Evolutionary conservation across 2,113 vertebrate species (phyloP).

Genomic region (Campylomormyrus numenius): DNA sequence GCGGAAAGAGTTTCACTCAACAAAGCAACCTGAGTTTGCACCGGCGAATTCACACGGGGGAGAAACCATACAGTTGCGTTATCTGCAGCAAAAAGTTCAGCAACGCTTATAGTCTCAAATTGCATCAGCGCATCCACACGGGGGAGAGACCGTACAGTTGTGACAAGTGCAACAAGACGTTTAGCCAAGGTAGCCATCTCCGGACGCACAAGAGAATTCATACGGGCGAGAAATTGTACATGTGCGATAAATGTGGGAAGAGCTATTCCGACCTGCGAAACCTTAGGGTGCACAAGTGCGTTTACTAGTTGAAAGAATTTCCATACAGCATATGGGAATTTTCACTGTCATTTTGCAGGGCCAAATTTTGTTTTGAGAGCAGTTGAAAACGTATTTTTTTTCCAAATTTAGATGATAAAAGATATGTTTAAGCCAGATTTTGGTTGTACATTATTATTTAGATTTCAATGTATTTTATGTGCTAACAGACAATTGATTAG

Average conservation of each 20-base stretch:
- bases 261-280: slow-evolving; percentile 17
- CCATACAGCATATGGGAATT: background rate
- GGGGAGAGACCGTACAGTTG: slow-evolving; percentile 18
- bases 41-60: slow-evolving; percentile 28
- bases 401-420: background rate
- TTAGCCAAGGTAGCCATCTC: slow-evolving; percentile 19
- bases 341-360: background rate
- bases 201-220: slow-evolving; percentile 12
- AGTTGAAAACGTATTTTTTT: background rate
- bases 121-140: slow-evolving; percentile 7
- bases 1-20: slow-evolving; percentile 43
- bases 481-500: background rate
- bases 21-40: slow-evolving; percentile 42
- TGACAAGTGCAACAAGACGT: slow-evolving; percentile 18
- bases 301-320: slow-evolving; percentile 13
- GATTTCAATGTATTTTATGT: background rate
- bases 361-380: background rate
- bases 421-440: background rate
- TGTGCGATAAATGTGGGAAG: slow-evolving; percentile 23
- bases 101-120: slow-evolving; percentile 14
- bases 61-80: slow-evolving; percentile 16
- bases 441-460: background rate
- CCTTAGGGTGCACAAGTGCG: slow-evolving; percentile 15
- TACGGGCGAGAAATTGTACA: slow-evolving; percentile 16
- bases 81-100: slow-evolving; percentile 12